phyloP scores from a whole-genome alignment of 1,140 invertebrate genomes.

The Eubasilissa regina region DNA sequence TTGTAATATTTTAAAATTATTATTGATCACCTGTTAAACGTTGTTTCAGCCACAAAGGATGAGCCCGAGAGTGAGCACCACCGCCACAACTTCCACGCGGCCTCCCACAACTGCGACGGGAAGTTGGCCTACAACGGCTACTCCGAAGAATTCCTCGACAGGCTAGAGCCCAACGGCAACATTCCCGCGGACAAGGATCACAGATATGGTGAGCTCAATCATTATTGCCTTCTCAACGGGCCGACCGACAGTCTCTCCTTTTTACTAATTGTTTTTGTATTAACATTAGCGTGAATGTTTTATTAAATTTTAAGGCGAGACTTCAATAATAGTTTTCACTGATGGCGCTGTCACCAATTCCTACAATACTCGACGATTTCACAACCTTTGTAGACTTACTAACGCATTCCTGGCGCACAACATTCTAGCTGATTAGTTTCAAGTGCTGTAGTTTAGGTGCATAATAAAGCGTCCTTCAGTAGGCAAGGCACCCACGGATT shows the following conservation, averaged over 20 bases:
- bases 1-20: too few species aligned
- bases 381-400: too few species aligned
- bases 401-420: neutral
- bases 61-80: constrained; percentile 67
- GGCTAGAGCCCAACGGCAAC: constrained; percentile 91
- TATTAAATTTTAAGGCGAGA: too few species aligned
- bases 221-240: too few species aligned
- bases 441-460: constrained; percentile 1
- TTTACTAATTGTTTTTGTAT: too few species aligned
- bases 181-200: constrained; percentile 77
- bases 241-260: too few species aligned
- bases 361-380: too few species aligned
- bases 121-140: constrained; percentile 90
- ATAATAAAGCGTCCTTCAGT: constrained; percentile 6
- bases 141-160: constrained; percentile 92
- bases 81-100: constrained; percentile 57
- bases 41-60: constrained; percentile 70
- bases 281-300: too few species aligned
- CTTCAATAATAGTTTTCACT: too few species aligned
- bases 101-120: constrained; percentile 63
- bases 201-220: constrained; percentile 64
- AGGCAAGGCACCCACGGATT: neutral
- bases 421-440: neutral
- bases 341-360: too few species aligned
- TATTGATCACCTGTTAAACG: too few species aligned